Evolutionary conservation across 2,888 invertebrate genomes (phyloP).

Genomic region (Tetragonula carbonaria): DNA sequence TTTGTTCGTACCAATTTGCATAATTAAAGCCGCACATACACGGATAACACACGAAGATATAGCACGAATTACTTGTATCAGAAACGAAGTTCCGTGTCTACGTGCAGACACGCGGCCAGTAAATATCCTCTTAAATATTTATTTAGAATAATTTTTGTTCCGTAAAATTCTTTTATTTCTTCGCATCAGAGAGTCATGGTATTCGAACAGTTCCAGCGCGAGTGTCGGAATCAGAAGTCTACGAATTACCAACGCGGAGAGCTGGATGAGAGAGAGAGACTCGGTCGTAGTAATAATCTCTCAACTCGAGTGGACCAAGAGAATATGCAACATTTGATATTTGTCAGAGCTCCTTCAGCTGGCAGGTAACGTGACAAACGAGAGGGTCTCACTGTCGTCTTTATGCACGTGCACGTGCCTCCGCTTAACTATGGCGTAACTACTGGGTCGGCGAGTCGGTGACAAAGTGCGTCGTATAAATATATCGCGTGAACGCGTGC

Average conservation of each 20-base stretch:
- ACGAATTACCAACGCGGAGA: too few species aligned
- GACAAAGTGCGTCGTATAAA: conserved; percentile 46
- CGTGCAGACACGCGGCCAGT: too few species aligned
- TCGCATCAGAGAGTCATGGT: too few species aligned
- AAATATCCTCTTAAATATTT: not conserved
- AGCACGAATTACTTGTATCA: not conserved
- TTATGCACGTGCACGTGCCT: conserved; percentile 57
- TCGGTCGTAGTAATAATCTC: conserved; percentile 25
- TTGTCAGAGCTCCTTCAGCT: conserved; percentile 47
- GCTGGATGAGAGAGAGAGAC: too few species aligned
- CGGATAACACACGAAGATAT: not conserved
- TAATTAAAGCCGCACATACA: not conserved
- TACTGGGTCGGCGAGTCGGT: conserved; percentile 41
- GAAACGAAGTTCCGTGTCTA: not conserved
- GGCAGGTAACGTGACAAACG: conserved; percentile 38
- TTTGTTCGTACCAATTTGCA: not conserved
- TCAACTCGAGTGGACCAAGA: conserved; percentile 7
- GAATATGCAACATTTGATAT: conserved; percentile 29
- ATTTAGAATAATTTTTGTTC: not conserved
- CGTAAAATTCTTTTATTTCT: too few species aligned
- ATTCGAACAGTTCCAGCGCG: too few species aligned
- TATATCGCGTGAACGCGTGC: conserved; percentile 28
- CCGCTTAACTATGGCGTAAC: conserved; percentile 54
- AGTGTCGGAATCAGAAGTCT: too few species aligned
- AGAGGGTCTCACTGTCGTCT: conserved; percentile 38